Conservation (phyloP, 1,140 invertebrate genomes). For the Neomicropteryx cornuta region DNA sequence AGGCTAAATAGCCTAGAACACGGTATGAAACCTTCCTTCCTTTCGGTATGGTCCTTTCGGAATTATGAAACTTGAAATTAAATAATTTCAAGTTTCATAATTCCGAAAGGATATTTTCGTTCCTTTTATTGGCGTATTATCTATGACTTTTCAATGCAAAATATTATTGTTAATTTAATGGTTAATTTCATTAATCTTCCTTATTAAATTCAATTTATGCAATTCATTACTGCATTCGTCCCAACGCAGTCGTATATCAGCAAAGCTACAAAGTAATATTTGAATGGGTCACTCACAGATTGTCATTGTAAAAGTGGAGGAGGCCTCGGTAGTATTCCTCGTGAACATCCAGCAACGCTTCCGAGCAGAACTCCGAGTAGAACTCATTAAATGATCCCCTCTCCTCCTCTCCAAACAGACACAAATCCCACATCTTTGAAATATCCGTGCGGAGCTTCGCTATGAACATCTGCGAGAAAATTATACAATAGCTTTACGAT, state of each 20-base stretch:
- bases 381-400: conserved; percentile 50
- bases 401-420: conserved; percentile 49
- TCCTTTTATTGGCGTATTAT: conserved; percentile 1
- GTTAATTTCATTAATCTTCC: too few relatives aligned
- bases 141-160: conserved; percentile 3
- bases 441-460: conserved; percentile 57
- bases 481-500: conserved; percentile 6
- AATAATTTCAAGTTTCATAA: too few relatives aligned
- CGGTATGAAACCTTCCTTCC: too few relatives aligned
- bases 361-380: conserved; percentile 52
- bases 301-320: conserved; percentile 51
- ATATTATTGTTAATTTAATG: conserved; percentile 4
- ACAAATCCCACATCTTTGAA: conserved; percentile 57
- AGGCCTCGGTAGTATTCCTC: conserved; percentile 68
- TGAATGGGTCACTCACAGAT: conserved; percentile 54
- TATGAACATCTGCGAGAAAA: conserved; percentile 44
- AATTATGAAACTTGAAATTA: too few relatives aligned
- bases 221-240: conserved; percentile 1
- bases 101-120: too few relatives aligned
- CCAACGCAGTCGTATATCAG: conserved; percentile 1
- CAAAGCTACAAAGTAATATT: too few relatives aligned
- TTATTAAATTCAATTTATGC: too few relatives aligned
- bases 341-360: conserved; percentile 61
- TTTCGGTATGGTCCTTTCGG: too few relatives aligned
- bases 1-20: too few relatives aligned